A percentile compares a stretch with the other conserved stretches of the same genome.
These are phyloP conservation scores for Carassius carassius DNA, from an alignment of 2,113 vertebrate species.

Conservation along the genomic window DNA sequence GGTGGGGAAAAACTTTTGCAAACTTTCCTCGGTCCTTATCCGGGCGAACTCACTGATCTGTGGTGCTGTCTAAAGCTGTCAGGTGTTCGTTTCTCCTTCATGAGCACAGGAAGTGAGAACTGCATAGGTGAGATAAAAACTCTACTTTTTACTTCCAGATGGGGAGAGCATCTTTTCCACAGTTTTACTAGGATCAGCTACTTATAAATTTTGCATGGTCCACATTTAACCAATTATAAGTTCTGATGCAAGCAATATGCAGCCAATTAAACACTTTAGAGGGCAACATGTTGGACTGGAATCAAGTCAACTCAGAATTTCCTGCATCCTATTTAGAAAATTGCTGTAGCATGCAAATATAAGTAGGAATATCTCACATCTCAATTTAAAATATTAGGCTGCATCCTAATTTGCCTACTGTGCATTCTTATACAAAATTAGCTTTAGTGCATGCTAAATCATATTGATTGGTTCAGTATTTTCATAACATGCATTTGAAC, in stretches of 20 bases:
- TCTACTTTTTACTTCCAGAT: not conserved
- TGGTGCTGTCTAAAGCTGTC: not conserved
- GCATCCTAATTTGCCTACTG: not conserved
- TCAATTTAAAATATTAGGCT: not conserved
- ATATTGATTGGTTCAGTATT: not conserved
- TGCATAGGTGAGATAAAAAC: not conserved
- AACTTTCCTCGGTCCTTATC: not conserved
- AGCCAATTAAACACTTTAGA: conserved; percentile 7
- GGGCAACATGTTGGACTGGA: not conserved
- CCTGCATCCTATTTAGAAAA: not conserved
- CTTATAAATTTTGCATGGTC: not conserved
- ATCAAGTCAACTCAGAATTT: not conserved
- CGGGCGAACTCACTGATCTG: not conserved
- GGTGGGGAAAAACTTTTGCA: not conserved
- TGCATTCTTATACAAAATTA: not conserved
- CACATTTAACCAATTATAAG: not conserved
- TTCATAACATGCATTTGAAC: not conserved
- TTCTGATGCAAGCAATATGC: conserved; percentile 8
- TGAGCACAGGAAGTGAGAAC: not conserved
- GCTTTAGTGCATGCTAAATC: not conserved
- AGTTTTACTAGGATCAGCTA: not conserved
- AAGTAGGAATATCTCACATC: not conserved
- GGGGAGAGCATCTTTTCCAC: not conserved
- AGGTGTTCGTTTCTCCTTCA: not conserved
- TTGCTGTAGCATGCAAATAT: not conserved